Percentiles rank a stretch among this genome's conserved stretches.
Evolutionary conservation across 1,140 invertebrate genomes (phyloP).

Genomic region (Tenebrio molitor): DNA sequence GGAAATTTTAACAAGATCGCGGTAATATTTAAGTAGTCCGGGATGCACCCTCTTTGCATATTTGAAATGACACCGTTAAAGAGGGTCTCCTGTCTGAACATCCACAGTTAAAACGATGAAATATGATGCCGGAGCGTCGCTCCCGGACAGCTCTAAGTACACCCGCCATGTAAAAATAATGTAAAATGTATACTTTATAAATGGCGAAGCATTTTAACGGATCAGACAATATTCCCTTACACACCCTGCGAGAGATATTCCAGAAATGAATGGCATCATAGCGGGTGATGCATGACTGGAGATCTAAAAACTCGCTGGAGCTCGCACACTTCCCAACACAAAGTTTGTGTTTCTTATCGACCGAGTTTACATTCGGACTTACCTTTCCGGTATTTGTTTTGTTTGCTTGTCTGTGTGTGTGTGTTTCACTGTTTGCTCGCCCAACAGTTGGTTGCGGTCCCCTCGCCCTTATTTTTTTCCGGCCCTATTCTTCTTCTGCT

Average conservation of each 20-base stretch:
- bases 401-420: slow-evolving; percentile 33
- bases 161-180: slow-evolving; percentile 36
- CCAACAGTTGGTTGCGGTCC: slow-evolving; percentile 32
- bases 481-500: too few species aligned
- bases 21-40: slow-evolving; percentile 25
- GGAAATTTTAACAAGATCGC: slow-evolving; percentile 5
- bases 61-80: slow-evolving; percentile 22
- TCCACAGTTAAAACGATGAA: slow-evolving; percentile 32
- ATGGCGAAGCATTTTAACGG: slow-evolving; percentile 31
- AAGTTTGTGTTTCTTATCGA: slow-evolving; percentile 40
- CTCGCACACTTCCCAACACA: slow-evolving; percentile 10
- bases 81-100: slow-evolving; percentile 31
- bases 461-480: slow-evolving; percentile 11
- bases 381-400: slow-evolving; percentile 37
- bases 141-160: slow-evolving; percentile 4
- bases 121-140: slow-evolving; percentile 15
- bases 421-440: slow-evolving; percentile 36
- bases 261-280: slow-evolving; percentile 30
- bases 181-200: slow-evolving; percentile 37
- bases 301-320: slow-evolving; percentile 13
- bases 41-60: slow-evolving; percentile 25
- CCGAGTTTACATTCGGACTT: slow-evolving; percentile 34
- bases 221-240: slow-evolving; percentile 39
- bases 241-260: slow-evolving; percentile 27
- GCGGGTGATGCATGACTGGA: slow-evolving; percentile 27